phyloP scores from a whole-genome alignment of 2,113 vertebrate species.

The Trogon surrucura region DNA sequence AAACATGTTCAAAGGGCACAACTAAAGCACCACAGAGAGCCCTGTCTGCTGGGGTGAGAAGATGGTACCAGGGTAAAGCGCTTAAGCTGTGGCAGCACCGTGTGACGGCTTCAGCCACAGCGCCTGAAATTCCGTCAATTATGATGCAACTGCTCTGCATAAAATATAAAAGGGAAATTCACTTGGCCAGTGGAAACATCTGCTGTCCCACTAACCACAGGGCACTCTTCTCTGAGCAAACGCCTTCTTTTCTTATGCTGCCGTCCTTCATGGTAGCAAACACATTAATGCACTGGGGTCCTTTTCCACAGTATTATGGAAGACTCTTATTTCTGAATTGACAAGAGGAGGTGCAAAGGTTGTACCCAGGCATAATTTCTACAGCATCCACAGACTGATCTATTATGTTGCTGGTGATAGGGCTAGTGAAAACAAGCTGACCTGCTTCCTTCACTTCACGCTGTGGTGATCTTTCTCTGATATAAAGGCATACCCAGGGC shows the following conservation, averaged over 20 bases:
- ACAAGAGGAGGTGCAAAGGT: not conserved
- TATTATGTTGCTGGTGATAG: not conserved
- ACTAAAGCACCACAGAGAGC: not conserved
- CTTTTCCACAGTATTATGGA: not conserved
- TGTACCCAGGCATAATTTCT: not conserved
- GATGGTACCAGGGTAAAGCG: not conserved
- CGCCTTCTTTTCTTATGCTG: not conserved
- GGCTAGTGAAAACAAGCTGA: not conserved
- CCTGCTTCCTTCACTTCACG: not conserved
- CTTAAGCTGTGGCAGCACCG: not conserved
- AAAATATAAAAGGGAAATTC: not conserved
- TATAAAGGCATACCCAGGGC: not conserved
- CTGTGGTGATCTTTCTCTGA: not conserved
- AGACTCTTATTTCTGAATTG: not conserved
- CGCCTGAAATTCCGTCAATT: not conserved
- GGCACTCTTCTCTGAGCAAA: not conserved
- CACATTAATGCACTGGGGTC: accelerated
- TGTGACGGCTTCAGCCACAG: not conserved
- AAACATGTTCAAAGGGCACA: not conserved
- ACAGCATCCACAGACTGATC: not conserved
- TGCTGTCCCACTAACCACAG: not conserved
- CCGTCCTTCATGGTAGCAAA: not conserved
- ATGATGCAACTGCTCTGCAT: not conserved
- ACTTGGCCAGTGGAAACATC: not conserved
- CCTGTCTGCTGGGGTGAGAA: not conserved